These are phyloP conservation scores for Lagria hirta DNA, from an alignment of 2,888 invertebrate species.

Conservation along the genomic window DNA sequence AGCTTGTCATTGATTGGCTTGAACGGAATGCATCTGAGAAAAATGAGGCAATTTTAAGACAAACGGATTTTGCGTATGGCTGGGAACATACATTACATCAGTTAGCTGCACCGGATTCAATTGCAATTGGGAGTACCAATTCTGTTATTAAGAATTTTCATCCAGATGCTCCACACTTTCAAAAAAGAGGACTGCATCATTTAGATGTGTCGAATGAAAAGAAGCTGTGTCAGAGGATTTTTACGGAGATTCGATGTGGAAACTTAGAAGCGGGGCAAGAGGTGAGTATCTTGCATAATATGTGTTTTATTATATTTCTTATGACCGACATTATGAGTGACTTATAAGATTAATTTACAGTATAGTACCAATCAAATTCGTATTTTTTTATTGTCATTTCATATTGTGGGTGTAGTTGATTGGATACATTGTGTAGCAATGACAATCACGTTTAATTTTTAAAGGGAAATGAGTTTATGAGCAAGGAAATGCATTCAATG, in stretches of 20 bases:
- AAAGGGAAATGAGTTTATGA: too few relatives aligned
- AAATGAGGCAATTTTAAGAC: constrained; percentile 63
- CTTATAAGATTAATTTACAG: too few relatives aligned
- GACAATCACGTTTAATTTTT: too few relatives aligned
- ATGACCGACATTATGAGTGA: too few relatives aligned
- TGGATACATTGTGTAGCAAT: too few relatives aligned
- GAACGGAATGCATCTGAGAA: constrained; percentile 74
- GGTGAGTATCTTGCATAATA: constrained; percentile 31
- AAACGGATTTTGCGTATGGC: constrained; percentile 78
- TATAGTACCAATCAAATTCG: too few relatives aligned
- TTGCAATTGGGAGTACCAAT: constrained; percentile 61
- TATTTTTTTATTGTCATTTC: too few relatives aligned
- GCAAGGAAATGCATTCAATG: too few relatives aligned
- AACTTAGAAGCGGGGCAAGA: constrained; percentile 82
- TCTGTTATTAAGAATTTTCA: constrained; percentile 72
- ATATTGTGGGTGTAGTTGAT: too few relatives aligned
- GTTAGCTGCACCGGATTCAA: constrained; percentile 58
- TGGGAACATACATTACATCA: constrained; percentile 93
- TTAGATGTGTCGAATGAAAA: constrained; percentile 82
- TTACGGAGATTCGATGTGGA: constrained; percentile 80
- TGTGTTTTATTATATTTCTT: too few relatives aligned
- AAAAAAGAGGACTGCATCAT: constrained; percentile 78
- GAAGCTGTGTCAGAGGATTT: constrained; percentile 63
- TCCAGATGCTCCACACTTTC: constrained; percentile 85
- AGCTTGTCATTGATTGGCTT: constrained; percentile 90